Percentiles rank a stretch among this genome's conserved stretches.
Evolutionary conservation across 2,113 vertebrate genomes (phyloP).

Genomic region (Rhinoptilus africanus): DNA sequence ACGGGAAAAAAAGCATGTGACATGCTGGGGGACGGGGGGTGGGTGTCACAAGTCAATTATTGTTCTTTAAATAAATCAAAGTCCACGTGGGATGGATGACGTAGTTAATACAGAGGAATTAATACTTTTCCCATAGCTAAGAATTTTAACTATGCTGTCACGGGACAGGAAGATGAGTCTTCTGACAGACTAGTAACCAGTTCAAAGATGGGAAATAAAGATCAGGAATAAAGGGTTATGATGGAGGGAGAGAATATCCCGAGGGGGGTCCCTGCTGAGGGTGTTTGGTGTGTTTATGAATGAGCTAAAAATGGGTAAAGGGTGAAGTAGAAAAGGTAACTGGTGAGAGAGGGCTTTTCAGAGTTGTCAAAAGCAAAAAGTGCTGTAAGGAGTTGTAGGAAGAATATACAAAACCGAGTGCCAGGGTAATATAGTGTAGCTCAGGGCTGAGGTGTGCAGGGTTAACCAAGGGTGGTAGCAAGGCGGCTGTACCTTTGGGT

Average conservation of each 20-base stretch:
- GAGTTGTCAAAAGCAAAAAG: background rate
- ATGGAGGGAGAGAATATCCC: background rate
- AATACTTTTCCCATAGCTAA: background rate
- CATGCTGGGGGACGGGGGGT: background rate
- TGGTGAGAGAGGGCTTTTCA: background rate
- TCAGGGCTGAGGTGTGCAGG: background rate
- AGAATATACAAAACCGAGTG: background rate
- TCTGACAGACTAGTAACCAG: background rate
- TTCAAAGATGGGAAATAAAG: constrained; percentile 43
- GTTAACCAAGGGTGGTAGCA: background rate
- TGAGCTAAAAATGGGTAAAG: background rate
- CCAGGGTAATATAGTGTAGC: background rate
- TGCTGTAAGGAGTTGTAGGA: background rate
- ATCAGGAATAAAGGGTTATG: background rate
- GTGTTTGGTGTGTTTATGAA: background rate
- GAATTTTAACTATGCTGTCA: background rate
- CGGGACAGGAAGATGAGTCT: background rate
- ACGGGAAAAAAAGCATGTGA: background rate
- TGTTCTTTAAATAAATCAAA: constrained; percentile 2
- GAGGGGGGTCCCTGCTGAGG: background rate
- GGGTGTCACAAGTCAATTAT: constrained; percentile 10
- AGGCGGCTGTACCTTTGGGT: background rate
- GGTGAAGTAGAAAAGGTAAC: background rate
- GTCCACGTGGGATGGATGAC: constrained; percentile 1
- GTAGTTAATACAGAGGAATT: background rate